phyloP scores from a whole-genome alignment of 2,888 invertebrate species.

The Sinodicranocentrus sp. region DNA sequence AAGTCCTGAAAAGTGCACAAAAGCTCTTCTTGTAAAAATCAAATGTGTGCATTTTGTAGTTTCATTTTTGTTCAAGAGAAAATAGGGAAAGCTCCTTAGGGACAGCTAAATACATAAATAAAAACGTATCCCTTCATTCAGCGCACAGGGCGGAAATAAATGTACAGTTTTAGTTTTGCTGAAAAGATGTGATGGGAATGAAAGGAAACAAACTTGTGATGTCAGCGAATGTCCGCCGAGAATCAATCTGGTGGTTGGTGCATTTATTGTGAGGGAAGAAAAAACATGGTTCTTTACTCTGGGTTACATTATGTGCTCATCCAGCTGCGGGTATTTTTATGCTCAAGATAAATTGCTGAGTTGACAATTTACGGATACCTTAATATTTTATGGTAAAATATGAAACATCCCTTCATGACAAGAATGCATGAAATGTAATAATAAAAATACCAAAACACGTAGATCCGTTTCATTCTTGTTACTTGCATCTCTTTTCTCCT shows the following conservation, averaged over 20 bases:
- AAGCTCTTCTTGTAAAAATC: too few species aligned
- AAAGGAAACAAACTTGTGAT: conserved; percentile 54
- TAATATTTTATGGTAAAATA: conserved; percentile 24
- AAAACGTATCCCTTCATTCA: too few species aligned
- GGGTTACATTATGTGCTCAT: background rate
- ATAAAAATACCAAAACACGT: conserved; percentile 34
- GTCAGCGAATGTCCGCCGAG: conserved; percentile 61
- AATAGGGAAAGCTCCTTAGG: conserved; percentile 36
- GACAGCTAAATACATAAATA: conserved; percentile 30
- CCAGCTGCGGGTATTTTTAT: conserved; percentile 31
- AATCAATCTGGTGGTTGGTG: too few species aligned
- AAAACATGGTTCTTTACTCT: too few species aligned
- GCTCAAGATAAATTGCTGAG: conserved; percentile 64
- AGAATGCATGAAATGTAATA: conserved; percentile 57
- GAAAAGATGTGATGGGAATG: conserved; percentile 56
- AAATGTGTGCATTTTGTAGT: background rate
- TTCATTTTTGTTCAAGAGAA: background rate
- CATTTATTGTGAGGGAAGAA: too few species aligned
- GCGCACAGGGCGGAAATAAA: too few species aligned
- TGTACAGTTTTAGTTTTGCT: too few species aligned
- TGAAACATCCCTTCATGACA: conserved; percentile 49
- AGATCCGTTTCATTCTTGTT: conserved; percentile 3
- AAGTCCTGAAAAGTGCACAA: too few species aligned
- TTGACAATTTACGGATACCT: conserved; percentile 55
- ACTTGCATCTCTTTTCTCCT: conserved; percentile 31